These are phyloP conservation scores for Taeniopygia guttata DNA, from an alignment of 2,797 vertebrate genomes.

Conservation along the genomic window DNA sequence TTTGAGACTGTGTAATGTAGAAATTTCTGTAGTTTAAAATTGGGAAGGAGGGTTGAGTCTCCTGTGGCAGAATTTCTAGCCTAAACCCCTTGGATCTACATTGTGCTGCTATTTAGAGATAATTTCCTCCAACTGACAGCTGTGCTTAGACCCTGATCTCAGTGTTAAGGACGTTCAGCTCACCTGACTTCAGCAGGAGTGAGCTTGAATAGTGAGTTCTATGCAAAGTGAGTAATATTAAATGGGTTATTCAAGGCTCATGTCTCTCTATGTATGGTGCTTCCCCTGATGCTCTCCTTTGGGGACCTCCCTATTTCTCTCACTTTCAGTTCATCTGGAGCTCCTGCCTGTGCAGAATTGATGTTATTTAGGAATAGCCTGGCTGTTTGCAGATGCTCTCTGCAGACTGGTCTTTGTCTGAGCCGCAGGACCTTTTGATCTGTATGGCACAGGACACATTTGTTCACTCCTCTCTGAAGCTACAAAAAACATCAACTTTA, in stretches of 20 bases:
- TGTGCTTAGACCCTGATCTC: neutral
- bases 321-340: fast-evolving
- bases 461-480: neutral
- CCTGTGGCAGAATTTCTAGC: neutral
- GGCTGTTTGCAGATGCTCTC: neutral
- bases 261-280: neutral
- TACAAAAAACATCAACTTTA: fast-evolving
- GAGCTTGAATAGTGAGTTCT: neutral
- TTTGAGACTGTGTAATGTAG: neutral
- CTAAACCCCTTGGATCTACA: neutral
- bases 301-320: neutral
- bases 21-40: neutral
- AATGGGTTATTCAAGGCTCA: neutral
- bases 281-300: neutral
- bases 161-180: neutral
- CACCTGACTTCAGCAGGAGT: neutral
- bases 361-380: neutral
- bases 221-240: neutral
- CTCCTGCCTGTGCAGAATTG: neutral
- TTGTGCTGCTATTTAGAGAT: neutral
- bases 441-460: neutral
- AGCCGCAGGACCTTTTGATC: neutral
- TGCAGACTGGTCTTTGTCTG: neutral
- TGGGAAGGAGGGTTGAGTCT: neutral
- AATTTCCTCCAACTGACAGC: fast-evolving